Evolutionary conservation across 2,113 vertebrate species (phyloP).

Genomic region (Triplophysa rosa): DNA sequence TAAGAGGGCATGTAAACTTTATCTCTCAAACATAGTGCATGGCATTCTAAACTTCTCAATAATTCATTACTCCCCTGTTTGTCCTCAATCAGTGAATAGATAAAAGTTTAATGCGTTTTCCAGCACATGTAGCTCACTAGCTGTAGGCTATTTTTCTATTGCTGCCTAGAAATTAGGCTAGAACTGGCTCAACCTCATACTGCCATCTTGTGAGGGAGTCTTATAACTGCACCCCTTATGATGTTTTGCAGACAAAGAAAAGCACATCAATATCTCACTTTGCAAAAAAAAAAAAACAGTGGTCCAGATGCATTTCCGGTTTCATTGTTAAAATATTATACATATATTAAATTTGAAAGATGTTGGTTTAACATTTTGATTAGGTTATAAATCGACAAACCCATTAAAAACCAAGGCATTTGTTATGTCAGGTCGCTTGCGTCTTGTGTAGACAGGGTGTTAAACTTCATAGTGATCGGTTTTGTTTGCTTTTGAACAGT

Average conservation of each 20-base stretch:
- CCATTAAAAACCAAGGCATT: too few relatives aligned
- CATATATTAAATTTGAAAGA: too few relatives aligned
- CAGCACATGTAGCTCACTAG: conserved; percentile 60
- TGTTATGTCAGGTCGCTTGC: too few relatives aligned
- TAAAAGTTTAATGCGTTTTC: conserved; percentile 77
- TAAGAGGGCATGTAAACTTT: conserved; percentile 45
- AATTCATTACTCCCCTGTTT: conserved; percentile 67
- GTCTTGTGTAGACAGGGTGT: too few relatives aligned
- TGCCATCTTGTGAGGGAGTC: conserved; percentile 50
- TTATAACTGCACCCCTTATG: neutral
- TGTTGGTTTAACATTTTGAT: too few relatives aligned
- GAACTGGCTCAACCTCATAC: neutral
- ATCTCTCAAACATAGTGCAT: conserved; percentile 25
- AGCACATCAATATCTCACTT: too few relatives aligned
- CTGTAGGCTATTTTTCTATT: conserved; percentile 36
- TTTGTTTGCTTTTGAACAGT: neutral
- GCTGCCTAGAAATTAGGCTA: neutral
- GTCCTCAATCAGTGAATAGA: conserved; percentile 62
- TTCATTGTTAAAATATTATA: too few relatives aligned
- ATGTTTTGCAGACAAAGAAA: neutral
- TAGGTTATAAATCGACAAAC: too few relatives aligned
- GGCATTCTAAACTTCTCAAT: conserved; percentile 61
- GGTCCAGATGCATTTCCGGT: too few relatives aligned
- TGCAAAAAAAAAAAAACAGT: too few relatives aligned
- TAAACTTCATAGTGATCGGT: too few relatives aligned